A percentile compares a stretch with the other conserved stretches of the same genome.
These are phyloP conservation scores for Clavelina lepadiformis DNA, from an alignment of 23 tunicate species.

Conservation along the genomic window DNA sequence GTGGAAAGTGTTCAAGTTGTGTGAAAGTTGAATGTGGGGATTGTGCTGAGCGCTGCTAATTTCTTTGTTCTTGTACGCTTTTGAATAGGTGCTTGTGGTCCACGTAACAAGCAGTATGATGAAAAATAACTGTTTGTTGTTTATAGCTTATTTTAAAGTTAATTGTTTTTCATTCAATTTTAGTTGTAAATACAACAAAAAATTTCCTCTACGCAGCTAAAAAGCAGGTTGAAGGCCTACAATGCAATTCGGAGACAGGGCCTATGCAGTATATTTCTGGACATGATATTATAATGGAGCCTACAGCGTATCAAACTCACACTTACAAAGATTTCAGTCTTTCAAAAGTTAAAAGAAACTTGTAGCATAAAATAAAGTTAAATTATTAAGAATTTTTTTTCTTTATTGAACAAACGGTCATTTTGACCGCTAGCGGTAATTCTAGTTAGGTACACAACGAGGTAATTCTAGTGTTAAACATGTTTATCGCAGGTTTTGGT, in stretches of 20 bases:
- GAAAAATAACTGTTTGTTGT: neutral
- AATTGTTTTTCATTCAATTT: constrained; percentile 2
- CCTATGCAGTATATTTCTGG: neutral
- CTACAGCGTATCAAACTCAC: constrained; percentile 17
- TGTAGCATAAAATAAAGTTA: constrained; percentile 20
- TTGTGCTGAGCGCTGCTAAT: neutral
- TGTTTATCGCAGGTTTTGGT: too few relatives aligned
- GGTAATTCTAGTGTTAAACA: constrained; percentile 6
- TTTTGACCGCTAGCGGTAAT: constrained; percentile 13
- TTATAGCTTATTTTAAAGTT: neutral
- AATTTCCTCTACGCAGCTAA: constrained; percentile 1
- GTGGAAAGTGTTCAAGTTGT: constrained; percentile 16
- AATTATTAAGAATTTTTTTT: constrained; percentile 5
- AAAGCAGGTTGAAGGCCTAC: constrained; percentile 1
- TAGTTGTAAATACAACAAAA: neutral
- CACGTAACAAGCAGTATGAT: neutral
- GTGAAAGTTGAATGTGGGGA: constrained; percentile 11
- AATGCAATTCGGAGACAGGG: neutral
- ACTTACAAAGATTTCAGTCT: constrained; percentile 2
- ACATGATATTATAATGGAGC: constrained; percentile 10
- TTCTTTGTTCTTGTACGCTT: constrained; percentile 4
- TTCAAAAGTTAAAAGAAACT: constrained; percentile 14
- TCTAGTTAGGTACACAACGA: constrained; percentile 1
- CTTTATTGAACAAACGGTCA: constrained; percentile 12
- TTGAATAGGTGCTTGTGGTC: constrained; percentile 2